Evolutionary conservation across 2,797 vertebrate species (phyloP), one percentile per base, ranked within the genome.

Genomic region (Dryobates pubescens): DNA sequence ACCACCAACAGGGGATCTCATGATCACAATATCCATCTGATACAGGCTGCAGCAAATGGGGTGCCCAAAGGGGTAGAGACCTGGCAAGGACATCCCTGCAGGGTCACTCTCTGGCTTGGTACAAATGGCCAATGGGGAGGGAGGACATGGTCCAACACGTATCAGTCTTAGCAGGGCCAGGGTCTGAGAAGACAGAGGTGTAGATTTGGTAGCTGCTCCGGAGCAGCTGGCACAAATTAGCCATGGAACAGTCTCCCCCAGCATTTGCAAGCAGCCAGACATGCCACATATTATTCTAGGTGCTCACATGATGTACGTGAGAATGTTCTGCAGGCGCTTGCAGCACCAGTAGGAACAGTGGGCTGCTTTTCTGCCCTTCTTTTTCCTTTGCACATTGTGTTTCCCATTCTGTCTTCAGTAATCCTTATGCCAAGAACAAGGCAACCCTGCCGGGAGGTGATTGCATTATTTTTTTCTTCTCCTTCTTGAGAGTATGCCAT

Each of bases 391-490:
- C 24, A 63, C 22, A 2, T 56, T 79, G 59, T 22, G 18, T 86
- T 88, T 94, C 74, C 89, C 24, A 32, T 80, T 58, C 57, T 74
- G 29, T 77, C 80, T 88, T 92, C 83, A 80, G 80, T 79, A 88
- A 88, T 86, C 23, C 61, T 88, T 47, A 61, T 71, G 85, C 71
- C 67, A 91, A 71, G 59, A 92, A 83, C 77, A 88, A 79, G 82
- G 36, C 57, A 89, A 86, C 56, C 89, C 94, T 88, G 92, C 87
- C 0, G 51, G 76, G 85, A 94, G 29, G 71, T 94, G 95, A 96
- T 93, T 93, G 23, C 82, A 7, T 93, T 92, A 76, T 49, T 58
- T 92, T 96, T 91, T 89, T 57, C 63, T 75, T 88, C 43, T 90
- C 85, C 81, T 82, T 77, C 89, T 87, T 18, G 53, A 95, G 82